Percentiles rank a stretch among this genome's conserved stretches.
These are phyloP conservation scores for Sapajus apella DNA, from an alignment of 2,113 vertebrate species.

Conservation along the genomic window DNA sequence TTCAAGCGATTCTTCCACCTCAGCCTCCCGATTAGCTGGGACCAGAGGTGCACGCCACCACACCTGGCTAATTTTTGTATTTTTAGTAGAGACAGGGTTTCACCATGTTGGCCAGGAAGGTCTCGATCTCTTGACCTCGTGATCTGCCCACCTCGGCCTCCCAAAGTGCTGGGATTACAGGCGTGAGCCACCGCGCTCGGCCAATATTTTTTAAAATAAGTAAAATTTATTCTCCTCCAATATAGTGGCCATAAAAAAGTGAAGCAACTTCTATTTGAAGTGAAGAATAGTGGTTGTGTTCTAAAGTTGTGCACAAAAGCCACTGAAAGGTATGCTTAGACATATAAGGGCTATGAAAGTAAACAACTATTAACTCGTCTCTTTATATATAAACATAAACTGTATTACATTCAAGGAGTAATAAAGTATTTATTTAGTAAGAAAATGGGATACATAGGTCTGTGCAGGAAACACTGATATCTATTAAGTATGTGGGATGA, in stretches of 20 bases:
- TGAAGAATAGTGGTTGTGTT: not conserved
- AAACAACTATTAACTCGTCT: not conserved
- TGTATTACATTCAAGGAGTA: not conserved
- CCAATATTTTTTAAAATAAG: not conserved
- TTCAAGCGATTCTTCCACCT: too few species aligned
- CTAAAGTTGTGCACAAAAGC: not conserved
- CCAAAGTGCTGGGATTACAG: too few species aligned
- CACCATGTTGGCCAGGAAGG: too few species aligned
- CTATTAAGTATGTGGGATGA: not conserved
- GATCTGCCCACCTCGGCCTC: too few species aligned
- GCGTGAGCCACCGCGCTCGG: fast-evolving
- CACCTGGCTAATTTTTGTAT: too few species aligned
- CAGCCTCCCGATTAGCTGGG: too few species aligned
- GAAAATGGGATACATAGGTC: not conserved
- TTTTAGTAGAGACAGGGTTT: too few species aligned
- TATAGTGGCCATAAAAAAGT: not conserved
- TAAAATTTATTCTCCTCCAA: not conserved
- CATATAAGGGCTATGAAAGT: not conserved
- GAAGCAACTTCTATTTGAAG: not conserved
- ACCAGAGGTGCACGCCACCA: too few species aligned
- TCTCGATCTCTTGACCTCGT: too few species aligned
- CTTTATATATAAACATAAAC: not conserved
- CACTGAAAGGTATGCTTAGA: not conserved
- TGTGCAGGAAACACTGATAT: not conserved
- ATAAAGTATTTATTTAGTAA: not conserved